Percentiles rank a stretch among this genome's conserved stretches.
Conservation (phyloP, 2,797 vertebrate genomes). For the Clarias laeviceps region DNA sequence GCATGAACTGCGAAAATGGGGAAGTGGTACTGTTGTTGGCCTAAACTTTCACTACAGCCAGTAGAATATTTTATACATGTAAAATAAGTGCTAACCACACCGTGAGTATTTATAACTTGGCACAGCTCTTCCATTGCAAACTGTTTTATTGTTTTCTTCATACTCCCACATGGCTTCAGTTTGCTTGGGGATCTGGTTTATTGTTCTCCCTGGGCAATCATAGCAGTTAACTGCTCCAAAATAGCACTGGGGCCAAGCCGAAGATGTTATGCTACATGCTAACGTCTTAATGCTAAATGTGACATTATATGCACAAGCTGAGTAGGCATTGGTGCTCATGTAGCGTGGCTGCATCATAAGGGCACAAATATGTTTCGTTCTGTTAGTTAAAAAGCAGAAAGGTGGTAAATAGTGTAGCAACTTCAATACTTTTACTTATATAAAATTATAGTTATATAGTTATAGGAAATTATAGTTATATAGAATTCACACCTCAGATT, state of each 20-base stretch:
- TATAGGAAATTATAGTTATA: background rate
- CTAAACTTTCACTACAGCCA: slow-evolving; percentile 44
- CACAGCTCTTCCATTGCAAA: slow-evolving; percentile 75
- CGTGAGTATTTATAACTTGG: slow-evolving; percentile 80
- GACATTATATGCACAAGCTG: background rate
- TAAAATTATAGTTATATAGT: background rate
- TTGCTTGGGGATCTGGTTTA: slow-evolving; percentile 79
- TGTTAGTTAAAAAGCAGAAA: background rate
- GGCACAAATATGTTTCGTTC: background rate
- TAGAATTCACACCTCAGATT: background rate
- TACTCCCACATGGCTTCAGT: slow-evolving; percentile 83
- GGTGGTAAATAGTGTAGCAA: background rate
- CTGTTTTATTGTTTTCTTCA: slow-evolving; percentile 80
- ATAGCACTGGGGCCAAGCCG: slow-evolving; percentile 36
- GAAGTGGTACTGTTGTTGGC: slow-evolving; percentile 49
- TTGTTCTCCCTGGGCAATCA: slow-evolving; percentile 49
- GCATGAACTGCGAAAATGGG: slow-evolving; percentile 57
- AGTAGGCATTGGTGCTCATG: background rate
- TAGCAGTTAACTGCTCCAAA: slow-evolving; percentile 43
- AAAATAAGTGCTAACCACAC: slow-evolving; percentile 78
- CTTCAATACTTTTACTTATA: background rate
- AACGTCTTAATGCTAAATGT: slow-evolving; percentile 6
- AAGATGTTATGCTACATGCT: slow-evolving; percentile 20
- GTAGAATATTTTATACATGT: slow-evolving; percentile 60
- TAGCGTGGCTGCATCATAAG: background rate